phyloP scores from a whole-genome alignment of 2,113 vertebrate species.

The Spea multiplicata region DNA sequence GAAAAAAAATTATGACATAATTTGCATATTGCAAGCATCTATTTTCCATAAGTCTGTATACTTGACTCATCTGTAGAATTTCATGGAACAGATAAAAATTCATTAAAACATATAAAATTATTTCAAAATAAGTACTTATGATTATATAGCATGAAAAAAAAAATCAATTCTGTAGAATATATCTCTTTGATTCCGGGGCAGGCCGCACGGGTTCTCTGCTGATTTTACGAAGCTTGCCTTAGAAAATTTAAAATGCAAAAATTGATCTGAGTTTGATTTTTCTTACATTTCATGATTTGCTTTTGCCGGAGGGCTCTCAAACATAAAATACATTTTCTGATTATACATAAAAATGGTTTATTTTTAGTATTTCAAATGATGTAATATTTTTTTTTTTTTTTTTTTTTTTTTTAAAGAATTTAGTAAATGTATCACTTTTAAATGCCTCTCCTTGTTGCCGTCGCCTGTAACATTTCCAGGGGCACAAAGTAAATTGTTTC shows the following conservation, averaged over 20 bases:
- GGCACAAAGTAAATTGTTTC: too few relatives aligned
- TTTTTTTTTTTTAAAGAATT: too few relatives aligned
- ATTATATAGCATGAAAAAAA: not conserved
- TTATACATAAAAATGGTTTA: too few relatives aligned
- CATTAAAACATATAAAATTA: not conserved
- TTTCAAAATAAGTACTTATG: not conserved
- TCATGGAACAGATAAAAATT: not conserved
- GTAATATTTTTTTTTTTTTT: too few relatives aligned
- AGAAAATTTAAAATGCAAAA: not conserved
- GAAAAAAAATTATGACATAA: too few relatives aligned
- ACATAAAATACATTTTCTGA: not conserved
- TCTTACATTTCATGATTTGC: not conserved
- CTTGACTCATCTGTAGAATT: not conserved
- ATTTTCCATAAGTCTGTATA: slow-evolving; percentile 2
- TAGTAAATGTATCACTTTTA: too few relatives aligned
- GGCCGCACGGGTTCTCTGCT: too few relatives aligned
- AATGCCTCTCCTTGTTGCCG: too few relatives aligned
- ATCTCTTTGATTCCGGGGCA: not conserved
- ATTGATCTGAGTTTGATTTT: slow-evolving; percentile 5
- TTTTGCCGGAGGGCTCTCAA: not conserved
- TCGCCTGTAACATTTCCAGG: too few relatives aligned
- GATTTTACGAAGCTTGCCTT: too few relatives aligned
- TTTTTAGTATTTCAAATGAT: too few relatives aligned
- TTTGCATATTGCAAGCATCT: too few relatives aligned
- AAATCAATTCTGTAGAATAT: slow-evolving; percentile 22